Conservation (phyloP, 2,888 invertebrate species). For the Cosmorhoe ocellata region DNA sequence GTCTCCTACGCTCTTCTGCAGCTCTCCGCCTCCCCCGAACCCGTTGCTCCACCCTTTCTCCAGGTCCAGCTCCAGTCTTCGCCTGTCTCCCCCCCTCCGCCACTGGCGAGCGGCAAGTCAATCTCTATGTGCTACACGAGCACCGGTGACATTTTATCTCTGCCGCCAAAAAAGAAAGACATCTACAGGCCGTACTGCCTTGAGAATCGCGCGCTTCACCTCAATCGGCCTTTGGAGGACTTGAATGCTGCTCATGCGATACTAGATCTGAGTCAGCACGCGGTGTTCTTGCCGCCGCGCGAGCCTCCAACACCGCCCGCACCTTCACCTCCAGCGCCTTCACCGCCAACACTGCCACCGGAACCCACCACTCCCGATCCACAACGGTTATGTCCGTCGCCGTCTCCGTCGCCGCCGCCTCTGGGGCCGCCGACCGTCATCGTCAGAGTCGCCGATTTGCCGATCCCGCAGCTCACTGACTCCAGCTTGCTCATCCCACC, state of each 20-base stretch:
- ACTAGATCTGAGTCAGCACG: slow-evolving; percentile 93
- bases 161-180: slow-evolving; percentile 95
- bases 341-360: slow-evolving; percentile 56
- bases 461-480: neutral
- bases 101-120: slow-evolving; percentile 85
- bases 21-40: slow-evolving; percentile 68
- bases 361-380: slow-evolving; percentile 31
- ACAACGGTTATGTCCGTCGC: too few relatives aligned
- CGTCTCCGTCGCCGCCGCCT: slow-evolving; percentile 48
- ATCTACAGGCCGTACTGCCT: slow-evolving; percentile 94
- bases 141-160: slow-evolving; percentile 90
- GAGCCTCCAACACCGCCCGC: slow-evolving; percentile 42
- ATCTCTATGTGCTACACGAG: slow-evolving; percentile 93
- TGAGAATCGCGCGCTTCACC: slow-evolving; percentile 84
- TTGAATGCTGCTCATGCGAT: slow-evolving; percentile 94
- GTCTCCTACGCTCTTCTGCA: slow-evolving; percentile 77
- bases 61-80: slow-evolving; percentile 76
- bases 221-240: slow-evolving; percentile 88
- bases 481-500: neutral
- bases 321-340: slow-evolving; percentile 61
- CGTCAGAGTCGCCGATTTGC: slow-evolving; percentile 32
- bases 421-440: slow-evolving; percentile 31
- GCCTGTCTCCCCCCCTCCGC: slow-evolving; percentile 76
- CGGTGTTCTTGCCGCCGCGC: slow-evolving; percentile 85
- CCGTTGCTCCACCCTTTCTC: slow-evolving; percentile 61